A percentile compares a stretch with the other conserved stretches of the same genome.
These are phyloP conservation scores for Empis stercorea DNA, from an alignment of 2,888 invertebrate genomes.

Conservation along the genomic window DNA sequence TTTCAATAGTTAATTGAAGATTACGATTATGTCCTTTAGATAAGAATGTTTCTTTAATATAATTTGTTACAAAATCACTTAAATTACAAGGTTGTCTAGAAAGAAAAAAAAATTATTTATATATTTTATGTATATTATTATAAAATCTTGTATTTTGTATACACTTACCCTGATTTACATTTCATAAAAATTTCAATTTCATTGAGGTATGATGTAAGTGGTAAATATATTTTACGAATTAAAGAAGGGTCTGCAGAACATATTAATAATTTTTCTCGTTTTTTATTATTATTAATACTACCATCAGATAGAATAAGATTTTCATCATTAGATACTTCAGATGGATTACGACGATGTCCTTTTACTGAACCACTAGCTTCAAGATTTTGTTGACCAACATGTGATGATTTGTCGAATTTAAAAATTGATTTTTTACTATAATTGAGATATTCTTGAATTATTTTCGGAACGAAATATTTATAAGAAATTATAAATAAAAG, in stretches of 20 bases:
- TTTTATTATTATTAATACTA: slow-evolving; percentile 20
- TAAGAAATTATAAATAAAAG: too few species aligned
- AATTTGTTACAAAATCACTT: slow-evolving; percentile 72
- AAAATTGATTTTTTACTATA: slow-evolving; percentile 49
- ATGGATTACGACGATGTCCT: slow-evolving; percentile 33
- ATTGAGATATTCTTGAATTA: slow-evolving; percentile 9
- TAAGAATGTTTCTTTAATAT: slow-evolving; percentile 76
- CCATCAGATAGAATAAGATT: slow-evolving; percentile 19
- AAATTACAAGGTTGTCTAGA: slow-evolving; percentile 56
- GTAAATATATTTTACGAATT: slow-evolving; percentile 66
- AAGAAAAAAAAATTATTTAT: neutral
- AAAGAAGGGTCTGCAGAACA: slow-evolving; percentile 62
- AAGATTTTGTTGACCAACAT: slow-evolving; percentile 19
- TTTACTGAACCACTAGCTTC: slow-evolving; percentile 17
- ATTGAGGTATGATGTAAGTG: slow-evolving; percentile 68
- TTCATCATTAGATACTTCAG: slow-evolving; percentile 33
- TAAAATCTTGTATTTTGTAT: slow-evolving; percentile 3
- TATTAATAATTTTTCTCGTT: slow-evolving; percentile 50
- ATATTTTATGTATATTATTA: neutral
- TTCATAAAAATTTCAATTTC: slow-evolving; percentile 64
- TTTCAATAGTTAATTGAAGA: slow-evolving; percentile 44
- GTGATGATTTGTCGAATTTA: slow-evolving; percentile 52
- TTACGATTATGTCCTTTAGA: slow-evolving; percentile 54
- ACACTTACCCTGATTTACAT: slow-evolving; percentile 41
- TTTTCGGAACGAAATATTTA: too few species aligned